Conservation (phyloP, 2,797 vertebrate species). For the Petrocephalus sullivani region DNA sequence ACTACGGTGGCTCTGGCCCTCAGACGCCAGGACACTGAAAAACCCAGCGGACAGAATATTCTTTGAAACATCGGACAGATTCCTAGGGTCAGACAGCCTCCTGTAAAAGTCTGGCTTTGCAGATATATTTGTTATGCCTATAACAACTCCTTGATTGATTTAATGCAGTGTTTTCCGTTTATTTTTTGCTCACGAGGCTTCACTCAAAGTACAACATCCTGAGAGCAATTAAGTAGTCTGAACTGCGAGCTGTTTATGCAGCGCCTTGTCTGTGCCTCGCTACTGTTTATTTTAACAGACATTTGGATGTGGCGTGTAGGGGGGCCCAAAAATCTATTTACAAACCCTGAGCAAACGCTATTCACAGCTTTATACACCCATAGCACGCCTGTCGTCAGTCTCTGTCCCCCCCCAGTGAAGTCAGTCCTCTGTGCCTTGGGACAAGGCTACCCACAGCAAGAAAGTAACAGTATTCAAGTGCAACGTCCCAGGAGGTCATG, state of each 20-base stretch:
- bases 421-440: not conserved
- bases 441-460: not conserved
- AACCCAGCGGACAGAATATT: not conserved
- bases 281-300: constrained; percentile 66
- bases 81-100: not conserved
- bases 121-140: not conserved
- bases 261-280: constrained; percentile 35
- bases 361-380: not conserved
- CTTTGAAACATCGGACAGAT: not conserved
- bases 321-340: not conserved
- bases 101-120: not conserved
- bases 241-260: constrained; percentile 47
- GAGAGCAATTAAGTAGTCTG: constrained; percentile 50
- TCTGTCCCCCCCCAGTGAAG: not conserved
- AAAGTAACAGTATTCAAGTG: not conserved
- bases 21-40: not conserved
- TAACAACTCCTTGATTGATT: not conserved
- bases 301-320: constrained; percentile 29
- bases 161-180: constrained; percentile 28
- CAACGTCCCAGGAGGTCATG: not conserved
- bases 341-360: not conserved
- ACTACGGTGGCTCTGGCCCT: not conserved
- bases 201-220: constrained; percentile 44
- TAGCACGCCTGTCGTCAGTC: not conserved
- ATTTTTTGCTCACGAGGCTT: constrained; percentile 42